Percentiles rank a stretch among this genome's conserved stretches.
Conservation (phyloP, 2,888 invertebrate genomes). For the Pelosia muscerda region DNA sequence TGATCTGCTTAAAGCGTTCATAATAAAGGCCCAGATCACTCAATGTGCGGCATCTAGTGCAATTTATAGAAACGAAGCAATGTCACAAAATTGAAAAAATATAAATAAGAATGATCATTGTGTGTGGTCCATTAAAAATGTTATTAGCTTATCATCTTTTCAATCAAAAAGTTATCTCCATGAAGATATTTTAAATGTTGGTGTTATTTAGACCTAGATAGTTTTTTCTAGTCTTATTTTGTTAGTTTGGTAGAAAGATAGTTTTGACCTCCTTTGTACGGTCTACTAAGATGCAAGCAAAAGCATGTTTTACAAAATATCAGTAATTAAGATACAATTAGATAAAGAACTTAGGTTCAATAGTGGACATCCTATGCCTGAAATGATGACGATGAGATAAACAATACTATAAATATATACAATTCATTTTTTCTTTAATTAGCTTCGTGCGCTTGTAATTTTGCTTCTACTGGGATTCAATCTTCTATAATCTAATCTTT, state of each 20-base stretch:
- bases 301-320: neutral
- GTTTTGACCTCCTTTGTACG: neutral
- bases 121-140: neutral
- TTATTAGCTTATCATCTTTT: neutral
- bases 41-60: too few relatives aligned
- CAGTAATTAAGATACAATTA: neutral
- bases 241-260: neutral
- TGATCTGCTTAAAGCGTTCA: too few relatives aligned
- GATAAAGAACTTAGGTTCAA: too few relatives aligned
- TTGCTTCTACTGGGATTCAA: too few relatives aligned
- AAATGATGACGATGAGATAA: too few relatives aligned
- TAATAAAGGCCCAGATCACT: too few relatives aligned
- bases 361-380: too few relatives aligned
- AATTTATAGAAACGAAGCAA: too few relatives aligned
- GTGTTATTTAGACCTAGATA: neutral
- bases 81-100: neutral
- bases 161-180: neutral
- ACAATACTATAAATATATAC: too few relatives aligned
- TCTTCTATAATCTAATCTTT: too few relatives aligned
- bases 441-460: too few relatives aligned
- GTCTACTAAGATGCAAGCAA: neutral
- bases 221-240: constrained; percentile 2
- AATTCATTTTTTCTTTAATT: too few relatives aligned
- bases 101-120: neutral
- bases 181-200: neutral